Evolutionary conservation across 2,113 vertebrate genomes (phyloP), one percentile per base, ranked within the genome.

Genomic region (Zosterops pallidus): DNA sequence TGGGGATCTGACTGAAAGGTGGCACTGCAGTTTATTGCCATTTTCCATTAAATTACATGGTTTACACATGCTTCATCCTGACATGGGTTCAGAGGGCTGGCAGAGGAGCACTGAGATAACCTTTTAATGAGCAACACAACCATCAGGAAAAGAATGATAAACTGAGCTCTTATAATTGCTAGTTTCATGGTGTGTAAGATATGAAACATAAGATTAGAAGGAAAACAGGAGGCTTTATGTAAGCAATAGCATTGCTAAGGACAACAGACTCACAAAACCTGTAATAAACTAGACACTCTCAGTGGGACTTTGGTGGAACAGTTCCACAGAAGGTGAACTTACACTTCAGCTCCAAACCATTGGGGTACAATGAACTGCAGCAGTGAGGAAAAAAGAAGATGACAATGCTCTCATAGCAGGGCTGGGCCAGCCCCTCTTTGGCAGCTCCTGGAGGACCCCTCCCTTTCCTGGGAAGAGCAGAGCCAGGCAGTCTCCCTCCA

Each of bases 321-420:
- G 46, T 44, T 87, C 31, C 42, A 72, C 13, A 44, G 37, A 53
- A 55, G 11, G 21, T 44, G 6, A 28, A 17, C 11, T 69, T 20
- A 8, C 0, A 2, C 17, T 23, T 28, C 22, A 68, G 24, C 47
- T 76, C 57, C 37, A 79, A 64, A 47, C 7, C 11, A 41, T 5
- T 6, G 25, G 20, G n/a, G 50, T 4, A 12, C 23, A 24, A 33
- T 0, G 9, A 65, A 9, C 8, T 60, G 11, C 22, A 55, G 26
- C 9, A 37, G 19, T 3, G 4, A 25, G 25, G 16, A 28, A 46
- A 5, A 29, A 26, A 50, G 11, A 13, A 60, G 6, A 18, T 10
- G 26, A 16, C 41, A 25, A 4, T 2, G 1, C 8, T 65, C 20
- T 52, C 0, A 0, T 2, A 21, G 28, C 18, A 57, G 21, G 19